Base-by-base conservation (phyloP, 2,888 invertebrate genomes). In the Criorhina ranunculi region DNA sequence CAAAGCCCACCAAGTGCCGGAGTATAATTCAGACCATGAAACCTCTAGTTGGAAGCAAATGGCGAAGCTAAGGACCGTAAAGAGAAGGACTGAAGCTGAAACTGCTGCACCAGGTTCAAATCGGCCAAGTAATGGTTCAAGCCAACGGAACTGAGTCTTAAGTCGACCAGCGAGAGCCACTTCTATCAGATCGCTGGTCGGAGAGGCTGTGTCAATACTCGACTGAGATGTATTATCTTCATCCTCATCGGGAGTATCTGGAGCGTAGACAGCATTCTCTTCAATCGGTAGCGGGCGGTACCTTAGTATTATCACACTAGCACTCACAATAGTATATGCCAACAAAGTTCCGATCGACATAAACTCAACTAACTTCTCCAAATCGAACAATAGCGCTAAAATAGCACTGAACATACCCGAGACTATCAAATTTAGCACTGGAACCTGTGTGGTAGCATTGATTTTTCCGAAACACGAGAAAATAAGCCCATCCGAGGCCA, bases 311-410 rank as follows among this genome's bases (percentile, higher is more conserved):
- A 98, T 96, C 5, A 98, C 96, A 82, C 96, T 96, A 11, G 97
- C 97, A 86, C 97, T 97, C 2, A 98, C 98, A 86, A 98, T 97
- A 1, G 97, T 97, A 90, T 98, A 98, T 0, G 97, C 97, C 88
- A 97, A 91, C 62, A 97, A 93, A 0, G 97, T 97, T 0, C 97
- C 97, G 89, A 98, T 98, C 1, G 98, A 98, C 97, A 98, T 97
- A 90, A 98, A 98, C 90, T 98, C 98, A 0, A 98, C 97, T 46
- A 98, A 93, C 87, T 97, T 97, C 88, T 96, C 95, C 87, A 98
- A 93, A 91, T 98, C 98, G 89, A 98, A 96, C 40, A 98, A 90
- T 44, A 98, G 92, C 4, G 98, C 97, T 86, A 98, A 95, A 0
- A 96, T 72, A 0, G 96, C 96, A 57, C 96, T 95, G 29, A 95